phyloP scores from a whole-genome alignment of 2,113 vertebrate species.

The Phaethornis superciliosus region DNA sequence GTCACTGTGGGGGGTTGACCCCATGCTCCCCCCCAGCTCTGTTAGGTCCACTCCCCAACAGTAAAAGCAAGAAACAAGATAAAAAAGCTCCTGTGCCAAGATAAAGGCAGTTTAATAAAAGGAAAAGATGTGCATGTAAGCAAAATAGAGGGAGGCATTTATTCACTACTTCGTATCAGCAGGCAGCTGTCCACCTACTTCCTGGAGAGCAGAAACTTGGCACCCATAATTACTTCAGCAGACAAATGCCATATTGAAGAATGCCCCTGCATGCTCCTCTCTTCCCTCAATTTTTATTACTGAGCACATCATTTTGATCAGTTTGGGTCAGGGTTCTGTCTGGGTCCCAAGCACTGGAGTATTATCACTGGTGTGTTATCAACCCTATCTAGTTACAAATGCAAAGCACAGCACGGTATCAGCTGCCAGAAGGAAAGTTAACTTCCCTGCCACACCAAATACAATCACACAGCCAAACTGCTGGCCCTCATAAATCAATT shows the following conservation, averaged over 20 bases:
- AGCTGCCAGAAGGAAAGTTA: background rate
- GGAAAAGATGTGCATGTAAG: background rate
- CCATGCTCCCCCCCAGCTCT: background rate
- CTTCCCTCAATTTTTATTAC: background rate
- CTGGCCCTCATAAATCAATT: background rate
- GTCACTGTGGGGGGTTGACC: background rate
- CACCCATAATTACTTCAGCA: background rate
- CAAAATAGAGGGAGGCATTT: background rate
- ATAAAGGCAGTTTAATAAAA: background rate
- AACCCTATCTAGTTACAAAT: too few relatives aligned
- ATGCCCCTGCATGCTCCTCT: background rate
- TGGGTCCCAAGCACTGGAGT: background rate
- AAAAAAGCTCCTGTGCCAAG: background rate
- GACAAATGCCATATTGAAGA: background rate
- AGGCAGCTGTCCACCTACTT: background rate
- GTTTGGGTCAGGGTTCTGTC: background rate
- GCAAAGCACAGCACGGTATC: too few relatives aligned
- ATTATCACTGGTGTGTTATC: too few relatives aligned
- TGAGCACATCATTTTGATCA: background rate
- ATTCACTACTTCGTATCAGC: too few relatives aligned
- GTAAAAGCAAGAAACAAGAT: background rate
- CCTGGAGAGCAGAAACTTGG: background rate
- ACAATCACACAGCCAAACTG: background rate
- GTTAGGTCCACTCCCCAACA: background rate
- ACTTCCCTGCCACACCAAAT: background rate